Percentiles rank a stretch among this genome's conserved stretches.
phyloP scores from a whole-genome alignment of 2,888 invertebrate genomes.

The Rhyacophila evoluta region DNA sequence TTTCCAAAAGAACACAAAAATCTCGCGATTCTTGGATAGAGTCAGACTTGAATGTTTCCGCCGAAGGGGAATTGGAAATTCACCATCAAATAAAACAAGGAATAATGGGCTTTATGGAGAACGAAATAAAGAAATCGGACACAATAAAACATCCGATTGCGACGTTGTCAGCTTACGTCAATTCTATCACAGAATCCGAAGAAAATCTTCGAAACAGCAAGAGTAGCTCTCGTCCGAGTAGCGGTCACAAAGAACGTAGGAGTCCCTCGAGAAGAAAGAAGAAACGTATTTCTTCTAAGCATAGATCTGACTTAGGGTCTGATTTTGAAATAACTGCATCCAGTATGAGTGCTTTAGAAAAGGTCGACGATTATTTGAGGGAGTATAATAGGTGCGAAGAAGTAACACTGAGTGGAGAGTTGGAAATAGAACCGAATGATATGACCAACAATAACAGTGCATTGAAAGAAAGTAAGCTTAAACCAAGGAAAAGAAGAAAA shows the following conservation, averaged over 20 bases:
- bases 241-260: slow-evolving; percentile 67
- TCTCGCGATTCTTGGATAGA: slow-evolving; percentile 66
- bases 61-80: slow-evolving; percentile 72
- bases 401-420: slow-evolving; percentile 66
- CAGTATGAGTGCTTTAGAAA: slow-evolving; percentile 68
- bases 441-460: slow-evolving; percentile 66
- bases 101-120: slow-evolving; percentile 68
- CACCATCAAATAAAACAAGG: slow-evolving; percentile 71
- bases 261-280: slow-evolving; percentile 68
- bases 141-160: slow-evolving; percentile 60
- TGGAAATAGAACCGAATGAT: slow-evolving; percentile 68
- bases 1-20: slow-evolving; percentile 59
- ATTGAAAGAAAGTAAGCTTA: slow-evolving; percentile 63
- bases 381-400: slow-evolving; percentile 69
- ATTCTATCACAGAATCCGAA: slow-evolving; percentile 67
- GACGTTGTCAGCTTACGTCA: slow-evolving; percentile 68
- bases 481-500: slow-evolving; percentile 65
- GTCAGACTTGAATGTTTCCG: slow-evolving; percentile 68
- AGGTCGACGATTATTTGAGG: slow-evolving; percentile 68
- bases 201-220: slow-evolving; percentile 65
- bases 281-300: slow-evolving; percentile 66
- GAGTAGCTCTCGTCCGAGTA: slow-evolving; percentile 64
- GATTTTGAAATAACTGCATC: slow-evolving; percentile 69
- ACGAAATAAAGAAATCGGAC: slow-evolving; percentile 68
- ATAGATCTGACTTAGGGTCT: slow-evolving; percentile 62